Evolutionary conservation across 2,113 vertebrate genomes (phyloP), one percentile per base, ranked within the genome.

Genomic region (Genyomyrus donnyi): DNA sequence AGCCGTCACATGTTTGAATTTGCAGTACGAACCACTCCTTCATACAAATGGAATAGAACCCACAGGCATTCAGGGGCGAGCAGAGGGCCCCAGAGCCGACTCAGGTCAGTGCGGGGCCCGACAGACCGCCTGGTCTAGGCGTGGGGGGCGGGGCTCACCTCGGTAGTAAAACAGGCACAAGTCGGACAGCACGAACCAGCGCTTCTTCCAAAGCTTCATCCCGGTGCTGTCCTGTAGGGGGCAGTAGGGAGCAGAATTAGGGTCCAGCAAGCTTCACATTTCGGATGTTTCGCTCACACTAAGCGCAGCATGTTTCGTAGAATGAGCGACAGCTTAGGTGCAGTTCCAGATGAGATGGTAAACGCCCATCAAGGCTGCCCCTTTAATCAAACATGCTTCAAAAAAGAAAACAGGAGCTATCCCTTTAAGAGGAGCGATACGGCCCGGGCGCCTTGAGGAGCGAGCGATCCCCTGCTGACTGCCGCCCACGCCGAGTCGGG

Each of bases 181-280:
- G 92, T 99, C 98, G 1, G 97, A 99, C 87, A 99, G 97, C 92
- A 99, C 98, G 89, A 99, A 99, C 98, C 98, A 99, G 42, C 98
- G 94, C 90, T 99, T 99, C 93, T 99, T 99, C 98, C 98, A 99
- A 49, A 99, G 94, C 93, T 99, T 99, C 98, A 99, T 99, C 39
- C 98, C 98, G 8, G 98, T 98, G 31, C 98, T 99, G 91, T 99
- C 98, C 98, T 99, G 92, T 21, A 42, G 46, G 24, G 24, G 49
- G 85, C 39, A 48, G 5, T 31, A 15, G n/a, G 9, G 31, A 39
- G 87, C 27, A 2, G 13, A 62, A 42, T 90, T 83, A 90, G 46
- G 58, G 56, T 49, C 17, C 42, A 19, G 27, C 70, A 31, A 27
- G 10, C 62, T 11, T 13, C 70, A 17, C 31, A 35, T 35, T 74